Base-by-base conservation (phyloP, 1,140 invertebrate species). In the Yoshiicerus persimilis region DNA sequence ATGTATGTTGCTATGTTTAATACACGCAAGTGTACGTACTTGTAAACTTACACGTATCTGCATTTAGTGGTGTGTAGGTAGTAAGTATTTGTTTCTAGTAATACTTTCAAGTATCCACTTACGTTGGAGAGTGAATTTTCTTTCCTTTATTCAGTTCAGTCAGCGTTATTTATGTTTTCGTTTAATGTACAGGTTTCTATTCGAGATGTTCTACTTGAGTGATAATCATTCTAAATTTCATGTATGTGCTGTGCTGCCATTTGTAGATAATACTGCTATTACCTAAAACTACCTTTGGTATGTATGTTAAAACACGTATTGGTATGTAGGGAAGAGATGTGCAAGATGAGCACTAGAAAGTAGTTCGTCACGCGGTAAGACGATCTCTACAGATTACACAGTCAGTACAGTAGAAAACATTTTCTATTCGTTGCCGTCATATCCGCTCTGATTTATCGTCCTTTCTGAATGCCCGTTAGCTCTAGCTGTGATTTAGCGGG, bases 281-380 rank as follows among this genome's bases (percentile, higher is more conserved):
- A 70, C 30, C 25, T 70, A 30, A 30, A 56, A n/a, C 47, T 30
- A 70, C 66, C 25, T 70, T 25, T 64, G n/a, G n/a, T 64, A n/a
- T 23, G n/a, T 3, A 27, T 30, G 27, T 75, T 32, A 27, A 27
- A 30, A 13, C 38, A 32, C 16, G 75, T 5, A n/a, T n/a, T 34
- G 70, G 34, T 30, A 77, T n/a, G 70, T 77, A 77, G 27, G 70
- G 27, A 70, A 70, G 25, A 70, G 75, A 80, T 80, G 75, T 38
- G 34, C 20, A 80, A 80, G 75, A 34, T 80, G 75, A 34, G 32
- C n/a, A 80, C 75, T 80, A 80, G 75, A 80, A 80, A 80, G 75
- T 80, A 80, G 75, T 38, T 80, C 75, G 75, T 80, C 75, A 80
- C 75, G 75, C 75, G 75, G 30, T 34, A 80, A 36, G 75, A 36